These are phyloP conservation scores for Tubulanus polymorphus DNA, from an alignment of 2,888 invertebrate genomes.

Conservation along the genomic window DNA sequence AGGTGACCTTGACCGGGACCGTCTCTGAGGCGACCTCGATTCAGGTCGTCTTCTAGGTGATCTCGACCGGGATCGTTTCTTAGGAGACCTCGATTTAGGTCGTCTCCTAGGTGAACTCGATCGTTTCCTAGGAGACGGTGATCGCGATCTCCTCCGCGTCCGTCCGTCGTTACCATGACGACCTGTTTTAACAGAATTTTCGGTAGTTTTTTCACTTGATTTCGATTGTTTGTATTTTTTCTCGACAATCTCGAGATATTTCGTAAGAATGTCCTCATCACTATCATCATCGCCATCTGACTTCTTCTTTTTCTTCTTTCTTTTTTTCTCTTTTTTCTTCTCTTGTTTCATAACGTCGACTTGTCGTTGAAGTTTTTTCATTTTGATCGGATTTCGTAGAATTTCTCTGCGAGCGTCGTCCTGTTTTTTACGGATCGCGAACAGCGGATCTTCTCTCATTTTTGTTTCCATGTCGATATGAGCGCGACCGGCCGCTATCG, in stretches of 20 bases:
- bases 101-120: constrained; percentile 8
- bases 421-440: constrained; percentile 79
- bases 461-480: constrained; percentile 79
- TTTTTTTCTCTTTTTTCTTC: constrained; percentile 55
- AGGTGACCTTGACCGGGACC: constrained; percentile 7
- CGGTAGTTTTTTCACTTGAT: neutral
- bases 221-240: neutral
- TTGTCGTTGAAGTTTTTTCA: constrained; percentile 74
- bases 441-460: constrained; percentile 87
- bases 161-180: neutral
- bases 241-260: neutral
- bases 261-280: neutral
- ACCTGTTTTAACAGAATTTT: neutral
- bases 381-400: constrained; percentile 84
- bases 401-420: constrained; percentile 80
- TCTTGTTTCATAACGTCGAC: neutral
- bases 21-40: neutral
- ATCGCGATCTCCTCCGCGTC: neutral
- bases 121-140: neutral
- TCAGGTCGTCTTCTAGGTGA: neutral
- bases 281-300: constrained; percentile 28
- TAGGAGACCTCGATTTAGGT: neutral
- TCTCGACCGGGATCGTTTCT: neutral
- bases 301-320: constrained; percentile 48
- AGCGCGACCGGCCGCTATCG: constrained; percentile 43